Base-by-base conservation (phyloP, 2,113 vertebrate species). In the Syngnathus typhle region DNA sequence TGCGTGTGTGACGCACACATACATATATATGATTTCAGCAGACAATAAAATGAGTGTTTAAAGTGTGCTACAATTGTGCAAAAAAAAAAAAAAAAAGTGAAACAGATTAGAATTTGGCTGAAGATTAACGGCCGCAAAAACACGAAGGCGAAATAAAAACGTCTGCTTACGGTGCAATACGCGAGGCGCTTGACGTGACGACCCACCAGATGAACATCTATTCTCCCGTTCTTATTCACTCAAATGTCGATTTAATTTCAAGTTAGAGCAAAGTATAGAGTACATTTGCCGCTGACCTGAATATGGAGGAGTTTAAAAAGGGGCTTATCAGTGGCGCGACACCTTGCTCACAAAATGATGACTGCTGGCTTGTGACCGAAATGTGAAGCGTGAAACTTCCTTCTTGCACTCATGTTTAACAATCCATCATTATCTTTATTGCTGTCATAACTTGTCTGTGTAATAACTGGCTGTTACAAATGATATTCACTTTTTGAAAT, bases 121-220 rank as follows among this genome's bases (percentile, higher is more conserved):
- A 79, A 77, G 73, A 84, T 81, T 73, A 71, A 85, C 77, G 59
- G 65, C 69, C 47, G 54, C 61, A 79, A 78, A 79, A 58, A 72
- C 55, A 1, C 16, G 16, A 15, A 71, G 70, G 65, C 79, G 51
- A 39, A 70, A 60, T 54, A 56, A 71, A 70, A 61, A 60, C 38
- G 37, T 43, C 18, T 13, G 54, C 64, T 71, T 72, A 76, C 75
- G 78, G 32, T 69, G 68, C 65, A 65, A 70, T 70, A 73, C 65
- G 46, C 61, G 69, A 72, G 68, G 54, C 39, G 70, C 64, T 66
- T 78, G 71, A 83, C 80, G 67, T 67, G 71, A 79, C 51, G 46
- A 49, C 64, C 63, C 46, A 32, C 39, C 55, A 79, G 69, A 73
- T 68, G 65, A 73, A 60, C 60, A 41, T 12, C 19, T 43, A 41